These are phyloP conservation scores for zebrafish (Danio rerio) DNA, from an alignment of 2,113 vertebrate species.

Conservation along the genomic window DNA sequence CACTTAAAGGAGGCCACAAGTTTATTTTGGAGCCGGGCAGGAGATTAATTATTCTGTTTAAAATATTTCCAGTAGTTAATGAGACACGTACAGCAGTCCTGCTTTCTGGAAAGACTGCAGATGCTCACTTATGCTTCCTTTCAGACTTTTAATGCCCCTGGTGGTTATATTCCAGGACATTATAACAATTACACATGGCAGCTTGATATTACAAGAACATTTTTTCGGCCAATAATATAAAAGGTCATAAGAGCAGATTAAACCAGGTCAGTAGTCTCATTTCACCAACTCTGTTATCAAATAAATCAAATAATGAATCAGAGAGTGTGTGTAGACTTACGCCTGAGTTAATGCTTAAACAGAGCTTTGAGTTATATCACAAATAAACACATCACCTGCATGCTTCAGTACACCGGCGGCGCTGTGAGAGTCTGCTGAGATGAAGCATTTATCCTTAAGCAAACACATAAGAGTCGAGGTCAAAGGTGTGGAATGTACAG, in stretches of 20 bases:
- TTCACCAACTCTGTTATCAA: neutral
- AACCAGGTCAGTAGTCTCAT: neutral
- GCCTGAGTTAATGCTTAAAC: conserved; percentile 11
- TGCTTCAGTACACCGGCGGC: conserved; percentile 4
- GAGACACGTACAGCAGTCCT: conserved; percentile 45
- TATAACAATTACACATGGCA: neutral
- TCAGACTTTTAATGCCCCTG: neutral
- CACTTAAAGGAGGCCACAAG: conserved; percentile 56
- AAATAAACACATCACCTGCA: conserved; percentile 15
- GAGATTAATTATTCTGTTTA: conserved; percentile 62
- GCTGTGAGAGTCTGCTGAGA: conserved; percentile 7
- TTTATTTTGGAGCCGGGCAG: conserved; percentile 55
- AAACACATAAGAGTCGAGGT: conserved; percentile 28
- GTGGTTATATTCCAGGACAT: neutral
- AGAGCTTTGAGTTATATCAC: conserved; percentile 21
- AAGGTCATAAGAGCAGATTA: conserved; percentile 23
- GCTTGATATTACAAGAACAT: neutral
- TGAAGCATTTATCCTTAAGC: conserved; percentile 28
- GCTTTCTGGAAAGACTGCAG: conserved; percentile 11
- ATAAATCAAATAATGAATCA: neutral
- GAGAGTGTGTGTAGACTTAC: neutral
- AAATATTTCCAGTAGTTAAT: conserved; percentile 58
- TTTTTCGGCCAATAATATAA: neutral
- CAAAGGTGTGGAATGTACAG: conserved; percentile 41
- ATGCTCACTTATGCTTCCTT: conserved; percentile 6